Conservation (phyloP, 1,140 invertebrate genomes). For the Leptestheria dahalacensis region DNA sequence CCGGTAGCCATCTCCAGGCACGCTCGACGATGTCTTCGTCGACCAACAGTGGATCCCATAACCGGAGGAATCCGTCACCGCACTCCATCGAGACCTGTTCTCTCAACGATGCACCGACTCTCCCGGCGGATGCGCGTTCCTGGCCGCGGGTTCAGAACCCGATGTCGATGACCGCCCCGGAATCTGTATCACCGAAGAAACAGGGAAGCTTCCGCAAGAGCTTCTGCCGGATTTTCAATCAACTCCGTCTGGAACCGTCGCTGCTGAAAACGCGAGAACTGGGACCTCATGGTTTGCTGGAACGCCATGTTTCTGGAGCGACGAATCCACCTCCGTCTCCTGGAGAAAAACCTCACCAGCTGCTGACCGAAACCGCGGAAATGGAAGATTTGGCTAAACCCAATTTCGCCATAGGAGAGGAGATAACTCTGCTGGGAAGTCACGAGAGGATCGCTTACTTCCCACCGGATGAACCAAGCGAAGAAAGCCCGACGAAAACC, state of each 20-base stretch:
- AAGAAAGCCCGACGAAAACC: background rate
- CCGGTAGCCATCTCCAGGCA: background rate
- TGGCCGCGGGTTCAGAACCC: constrained; percentile 4
- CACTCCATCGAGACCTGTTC: no score
- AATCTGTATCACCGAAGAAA: background rate
- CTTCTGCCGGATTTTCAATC: constrained; percentile 11
- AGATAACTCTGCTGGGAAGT: constrained; percentile 3
- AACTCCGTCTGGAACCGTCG: constrained; percentile 11
- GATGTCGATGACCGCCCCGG: no score
- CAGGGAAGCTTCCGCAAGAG: background rate
- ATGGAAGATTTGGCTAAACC: constrained; percentile 8
- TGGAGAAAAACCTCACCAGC: constrained; percentile 8
- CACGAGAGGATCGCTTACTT: background rate
- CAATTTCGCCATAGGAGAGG: constrained; percentile 6
- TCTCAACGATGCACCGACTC: background rate
- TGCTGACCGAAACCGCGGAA: background rate
- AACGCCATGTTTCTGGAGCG: constrained; percentile 11
- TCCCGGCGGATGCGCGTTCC: background rate
- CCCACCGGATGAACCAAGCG: background rate
- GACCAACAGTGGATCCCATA: background rate
- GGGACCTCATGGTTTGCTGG: constrained; percentile 4
- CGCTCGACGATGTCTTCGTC: background rate
- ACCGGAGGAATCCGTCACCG: no score
- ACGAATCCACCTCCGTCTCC: constrained; percentile 12
- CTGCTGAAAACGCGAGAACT: background rate